Evolutionary conservation across 2,888 invertebrate genomes (phyloP), one percentile per base, ranked within the genome.

Genomic region (Stegana nigrithorax): DNA sequence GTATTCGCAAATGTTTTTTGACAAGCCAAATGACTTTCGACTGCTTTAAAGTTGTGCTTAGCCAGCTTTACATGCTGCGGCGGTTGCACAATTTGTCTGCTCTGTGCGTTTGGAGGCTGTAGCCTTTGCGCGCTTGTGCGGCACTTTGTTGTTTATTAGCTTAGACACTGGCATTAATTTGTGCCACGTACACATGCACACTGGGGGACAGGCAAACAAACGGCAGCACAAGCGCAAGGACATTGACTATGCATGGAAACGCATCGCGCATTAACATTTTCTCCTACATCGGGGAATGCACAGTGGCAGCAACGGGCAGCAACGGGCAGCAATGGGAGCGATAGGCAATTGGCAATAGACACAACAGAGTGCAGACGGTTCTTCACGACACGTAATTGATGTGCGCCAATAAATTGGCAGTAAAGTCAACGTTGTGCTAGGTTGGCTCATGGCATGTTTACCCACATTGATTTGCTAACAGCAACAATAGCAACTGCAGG

Each of bases 341-440:
- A n/a, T n/a, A n/a, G n/a, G n/a, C n/a, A n/a, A 17, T 8, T 27
- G 27, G 25, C 14, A 25, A 27, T n/a, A 53, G 14, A 27, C 27
- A 51, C 4, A 6, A 26, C 21, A 53, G 10, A 27, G 32, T n/a
- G 53, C 12, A n/a, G n/a, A n/a, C n/a, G n/a, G n/a, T 10, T 17
- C 10, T 6, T n/a, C 8, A 17, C 10, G 53, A 19, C 57, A 44
- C 27, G 6, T 44, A 64, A 68, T 68, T 68, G 68, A 68, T 68
- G 63, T 58, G 58, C 64, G 45, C 58, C 68, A 62, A 68, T 68
- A 68, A 68, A 68, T 68, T 66, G n/a, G n/a, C n/a, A n/a, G n/a
- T n/a, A n/a, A n/a, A n/a, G n/a, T n/a, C n/a, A n/a, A n/a, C n/a
- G n/a, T n/a, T n/a, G n/a, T n/a, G n/a, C n/a, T n/a, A n/a, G n/a